phyloP scores from a whole-genome alignment of 2,797 vertebrate species.

The Aselliscus stoliczkanus region DNA sequence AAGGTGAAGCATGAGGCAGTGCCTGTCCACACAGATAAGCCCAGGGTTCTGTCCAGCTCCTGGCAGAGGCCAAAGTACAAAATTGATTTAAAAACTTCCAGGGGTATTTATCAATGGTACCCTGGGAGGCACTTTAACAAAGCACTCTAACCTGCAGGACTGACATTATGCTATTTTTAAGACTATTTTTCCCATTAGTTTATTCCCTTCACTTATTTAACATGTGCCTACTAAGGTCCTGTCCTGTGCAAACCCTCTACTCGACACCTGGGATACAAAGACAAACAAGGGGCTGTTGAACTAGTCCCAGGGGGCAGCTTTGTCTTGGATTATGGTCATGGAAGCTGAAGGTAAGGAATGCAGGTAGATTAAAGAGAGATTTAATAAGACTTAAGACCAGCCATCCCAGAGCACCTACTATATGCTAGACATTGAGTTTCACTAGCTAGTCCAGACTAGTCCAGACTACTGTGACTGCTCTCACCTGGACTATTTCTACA shows the following conservation, averaged over 20 bases:
- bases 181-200: neutral
- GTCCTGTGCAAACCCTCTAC: neutral
- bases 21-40: neutral
- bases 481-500: neutral
- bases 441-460: neutral
- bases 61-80: neutral
- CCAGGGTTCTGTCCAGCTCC: neutral
- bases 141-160: neutral
- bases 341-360: neutral
- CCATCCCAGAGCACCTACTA: neutral
- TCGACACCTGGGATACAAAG: neutral
- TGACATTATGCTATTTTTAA: neutral
- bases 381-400: neutral
- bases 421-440: neutral
- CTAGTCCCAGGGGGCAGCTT: neutral
- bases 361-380: neutral
- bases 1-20: neutral
- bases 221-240: neutral
- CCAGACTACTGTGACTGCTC: neutral
- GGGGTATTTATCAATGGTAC: neutral
- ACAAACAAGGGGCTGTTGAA: neutral
- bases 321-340: neutral
- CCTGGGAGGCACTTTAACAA: constrained; percentile 1
- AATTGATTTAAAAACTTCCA: constrained; percentile 17
- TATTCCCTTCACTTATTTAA: neutral